A percentile compares a stretch with the other conserved stretches of the same genome.
Conservation (phyloP, 2,888 invertebrate species). For the Phyto melanocephala region DNA sequence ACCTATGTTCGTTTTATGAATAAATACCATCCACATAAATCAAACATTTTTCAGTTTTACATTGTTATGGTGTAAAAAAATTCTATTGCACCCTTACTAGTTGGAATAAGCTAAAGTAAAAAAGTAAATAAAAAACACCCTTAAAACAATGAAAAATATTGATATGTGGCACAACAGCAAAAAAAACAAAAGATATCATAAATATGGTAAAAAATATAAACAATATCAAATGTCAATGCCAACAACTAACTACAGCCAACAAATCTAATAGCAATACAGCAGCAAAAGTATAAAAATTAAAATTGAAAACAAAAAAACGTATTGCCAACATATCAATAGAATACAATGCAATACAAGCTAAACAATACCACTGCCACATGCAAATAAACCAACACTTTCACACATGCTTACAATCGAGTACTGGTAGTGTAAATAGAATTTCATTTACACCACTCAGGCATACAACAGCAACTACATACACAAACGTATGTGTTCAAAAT, state of each 20-base stretch:
- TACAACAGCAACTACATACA: not conserved
- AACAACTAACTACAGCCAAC: slow-evolving; percentile 44
- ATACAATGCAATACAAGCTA: slow-evolving; percentile 14
- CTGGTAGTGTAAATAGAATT: slow-evolving; percentile 43
- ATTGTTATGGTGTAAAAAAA: too few relatives aligned
- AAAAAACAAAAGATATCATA: slow-evolving; percentile 51
- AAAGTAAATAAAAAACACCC: slow-evolving; percentile 7
- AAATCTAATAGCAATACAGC: slow-evolving; percentile 14
- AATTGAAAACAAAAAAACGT: not conserved
- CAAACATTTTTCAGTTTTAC: too few relatives aligned
- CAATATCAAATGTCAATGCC: slow-evolving; percentile 62
- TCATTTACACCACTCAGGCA: not conserved
- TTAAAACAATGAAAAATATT: slow-evolving; percentile 14
- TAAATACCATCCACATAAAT: too few relatives aligned
- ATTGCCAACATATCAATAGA: slow-evolving; percentile 46
- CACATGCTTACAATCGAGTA: not conserved
- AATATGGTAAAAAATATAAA: slow-evolving; percentile 54
- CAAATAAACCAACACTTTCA: slow-evolving; percentile 18
- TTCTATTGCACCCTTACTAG: too few relatives aligned
- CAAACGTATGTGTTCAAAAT: not conserved
- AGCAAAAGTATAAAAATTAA: not conserved
- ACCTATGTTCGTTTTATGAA: too few relatives aligned
- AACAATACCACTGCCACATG: slow-evolving; percentile 33
- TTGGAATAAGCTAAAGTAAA: not conserved
- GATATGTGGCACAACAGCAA: slow-evolving; percentile 35